Evolutionary conservation across 2,113 vertebrate species (phyloP).

Genomic region (Ammospiza nelsoni): DNA sequence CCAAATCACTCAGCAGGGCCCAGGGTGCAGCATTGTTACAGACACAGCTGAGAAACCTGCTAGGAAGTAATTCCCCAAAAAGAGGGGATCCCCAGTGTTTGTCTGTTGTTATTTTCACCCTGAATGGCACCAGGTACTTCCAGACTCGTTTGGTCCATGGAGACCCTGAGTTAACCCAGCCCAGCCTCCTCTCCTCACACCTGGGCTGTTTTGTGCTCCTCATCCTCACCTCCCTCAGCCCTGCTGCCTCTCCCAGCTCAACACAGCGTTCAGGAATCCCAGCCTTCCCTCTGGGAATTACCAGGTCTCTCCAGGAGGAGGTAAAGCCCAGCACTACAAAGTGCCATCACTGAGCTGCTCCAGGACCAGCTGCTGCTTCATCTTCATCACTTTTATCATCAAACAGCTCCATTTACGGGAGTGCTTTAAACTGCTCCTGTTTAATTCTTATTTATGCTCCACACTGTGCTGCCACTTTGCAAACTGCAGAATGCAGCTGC

Average conservation of each 20-base stretch:
- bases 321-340: neutral
- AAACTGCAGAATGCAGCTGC: constrained; percentile 8
- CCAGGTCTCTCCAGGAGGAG: neutral
- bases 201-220: neutral
- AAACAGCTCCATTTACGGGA: neutral
- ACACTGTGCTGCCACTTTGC: neutral
- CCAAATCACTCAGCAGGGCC: neutral
- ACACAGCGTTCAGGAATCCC: neutral
- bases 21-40: neutral
- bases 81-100: neutral
- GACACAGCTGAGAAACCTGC: neutral
- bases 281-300: neutral
- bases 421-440: neutral
- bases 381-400: neutral
- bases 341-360: neutral
- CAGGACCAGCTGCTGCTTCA: neutral
- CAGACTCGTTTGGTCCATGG: neutral
- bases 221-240: neutral
- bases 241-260: neutral
- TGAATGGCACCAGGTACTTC: neutral
- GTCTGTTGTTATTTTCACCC: neutral
- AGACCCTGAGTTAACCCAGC: neutral
- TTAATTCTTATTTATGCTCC: neutral
- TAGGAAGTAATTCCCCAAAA: neutral
- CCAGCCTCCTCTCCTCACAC: neutral